Evolutionary conservation across 2,797 vertebrate species (phyloP).

Genomic region (Labroides dimidiatus): DNA sequence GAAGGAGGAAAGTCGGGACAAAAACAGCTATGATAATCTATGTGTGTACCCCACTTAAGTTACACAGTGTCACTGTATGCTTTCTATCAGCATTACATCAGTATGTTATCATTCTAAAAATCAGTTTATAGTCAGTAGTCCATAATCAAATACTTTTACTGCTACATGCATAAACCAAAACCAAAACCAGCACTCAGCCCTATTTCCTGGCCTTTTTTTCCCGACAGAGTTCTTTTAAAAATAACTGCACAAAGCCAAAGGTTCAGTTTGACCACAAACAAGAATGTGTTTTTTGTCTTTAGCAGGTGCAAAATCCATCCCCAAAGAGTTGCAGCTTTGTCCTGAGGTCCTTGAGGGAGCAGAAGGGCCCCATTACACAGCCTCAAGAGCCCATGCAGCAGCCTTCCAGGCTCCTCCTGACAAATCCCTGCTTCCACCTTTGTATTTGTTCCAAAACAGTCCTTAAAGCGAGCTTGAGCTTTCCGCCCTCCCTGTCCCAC

Average conservation of each 20-base stretch:
- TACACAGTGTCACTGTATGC: no score
- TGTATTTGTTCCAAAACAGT: conserved; percentile 67
- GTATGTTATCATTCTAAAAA: no score
- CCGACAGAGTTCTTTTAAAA: background rate
- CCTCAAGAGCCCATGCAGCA: conserved; percentile 51
- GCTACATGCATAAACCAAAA: background rate
- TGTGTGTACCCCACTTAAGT: no score
- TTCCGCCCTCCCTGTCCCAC: conserved; percentile 15
- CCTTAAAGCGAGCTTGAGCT: conserved; percentile 64
- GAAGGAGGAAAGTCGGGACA: no score
- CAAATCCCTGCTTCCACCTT: conserved; percentile 64
- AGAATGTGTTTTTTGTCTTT: conserved; percentile 58
- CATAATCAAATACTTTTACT: no score
- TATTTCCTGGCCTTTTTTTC: background rate
- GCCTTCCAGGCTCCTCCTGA: conserved; percentile 55
- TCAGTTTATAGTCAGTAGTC: no score
- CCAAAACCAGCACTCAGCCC: background rate
- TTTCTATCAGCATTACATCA: no score
- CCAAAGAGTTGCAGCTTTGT: conserved; percentile 43
- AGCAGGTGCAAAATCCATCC: conserved; percentile 77
- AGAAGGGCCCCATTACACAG: conserved; percentile 57
- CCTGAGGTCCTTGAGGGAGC: conserved; percentile 37
- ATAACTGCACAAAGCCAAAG: conserved; percentile 21
- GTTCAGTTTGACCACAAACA: conserved; percentile 48
- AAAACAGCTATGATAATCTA: no score